These are phyloP conservation scores for Steromphala cineraria DNA, from an alignment of 2,888 invertebrate genomes.

Conservation along the genomic window DNA sequence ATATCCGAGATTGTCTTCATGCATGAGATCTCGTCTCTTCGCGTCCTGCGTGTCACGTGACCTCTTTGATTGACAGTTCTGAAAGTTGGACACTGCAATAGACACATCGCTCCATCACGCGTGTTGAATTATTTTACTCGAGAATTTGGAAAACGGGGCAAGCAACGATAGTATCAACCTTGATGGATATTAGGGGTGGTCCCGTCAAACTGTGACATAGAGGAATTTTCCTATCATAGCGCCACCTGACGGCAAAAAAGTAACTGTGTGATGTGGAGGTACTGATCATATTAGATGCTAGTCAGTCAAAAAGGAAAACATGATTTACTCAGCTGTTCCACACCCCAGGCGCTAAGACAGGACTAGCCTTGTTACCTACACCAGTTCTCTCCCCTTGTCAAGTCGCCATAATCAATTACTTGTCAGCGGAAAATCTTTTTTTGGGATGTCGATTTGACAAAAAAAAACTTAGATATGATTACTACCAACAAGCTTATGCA, in stretches of 20 bases:
- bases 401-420: neutral
- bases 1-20: neutral
- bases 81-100: neutral
- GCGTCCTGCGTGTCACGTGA: neutral
- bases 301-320: conserved; percentile 15
- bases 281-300: conserved; percentile 18
- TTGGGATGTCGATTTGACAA: too few species aligned
- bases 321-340: conserved; percentile 14
- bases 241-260: conserved; percentile 18
- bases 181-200: conserved; percentile 15
- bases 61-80: neutral
- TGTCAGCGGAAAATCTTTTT: too few species aligned
- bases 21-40: neutral
- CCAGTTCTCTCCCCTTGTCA: conserved; percentile 4
- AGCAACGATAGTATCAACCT: neutral
- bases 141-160: neutral
- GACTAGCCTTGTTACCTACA: neutral
- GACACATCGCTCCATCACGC: neutral
- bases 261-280: neutral
- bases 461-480: too few species aligned
- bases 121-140: conserved; percentile 16
- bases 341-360: neutral
- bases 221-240: conserved; percentile 15
- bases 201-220: conserved; percentile 2
- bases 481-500: too few species aligned